phyloP scores from a whole-genome alignment of 1,140 invertebrate species.

The Calephelis virginiensis region DNA sequence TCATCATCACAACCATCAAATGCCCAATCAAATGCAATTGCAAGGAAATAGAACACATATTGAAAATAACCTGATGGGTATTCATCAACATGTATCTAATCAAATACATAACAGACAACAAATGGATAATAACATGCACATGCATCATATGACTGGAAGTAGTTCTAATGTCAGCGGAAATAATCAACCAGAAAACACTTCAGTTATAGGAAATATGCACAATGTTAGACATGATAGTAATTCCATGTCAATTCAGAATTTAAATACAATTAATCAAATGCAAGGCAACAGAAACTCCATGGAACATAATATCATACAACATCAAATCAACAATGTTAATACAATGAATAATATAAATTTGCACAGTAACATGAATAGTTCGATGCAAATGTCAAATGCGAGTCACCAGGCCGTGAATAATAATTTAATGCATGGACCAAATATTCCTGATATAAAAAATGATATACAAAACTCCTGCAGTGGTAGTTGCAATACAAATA shows the following conservation, averaged over 20 bases:
- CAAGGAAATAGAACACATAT: constrained; percentile 62
- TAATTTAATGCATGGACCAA: constrained; percentile 64
- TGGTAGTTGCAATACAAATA: constrained; percentile 59
- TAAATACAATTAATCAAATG: constrained; percentile 67
- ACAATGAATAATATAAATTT: constrained; percentile 63
- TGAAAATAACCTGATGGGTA: constrained; percentile 62
- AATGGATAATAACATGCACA: constrained; percentile 67
- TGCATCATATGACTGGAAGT: constrained; percentile 68
- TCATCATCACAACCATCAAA: constrained; percentile 67
- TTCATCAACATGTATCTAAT: constrained; percentile 67
- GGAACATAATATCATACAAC: constrained; percentile 67
- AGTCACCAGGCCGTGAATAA: constrained; percentile 63
- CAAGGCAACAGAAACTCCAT: constrained; percentile 62
- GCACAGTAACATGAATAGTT: constrained; percentile 56
- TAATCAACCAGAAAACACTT: constrained; percentile 59
- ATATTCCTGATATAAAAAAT: constrained; percentile 72
- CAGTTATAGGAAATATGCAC: constrained; percentile 53
- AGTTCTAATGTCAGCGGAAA: constrained; percentile 53
- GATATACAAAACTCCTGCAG: constrained; percentile 68
- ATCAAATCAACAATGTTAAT: constrained; percentile 66
- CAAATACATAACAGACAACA: constrained; percentile 72
- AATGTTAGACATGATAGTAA: constrained; percentile 64
- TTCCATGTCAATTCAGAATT: constrained; percentile 62
- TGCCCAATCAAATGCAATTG: constrained; percentile 69
- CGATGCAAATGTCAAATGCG: constrained; percentile 59